phyloP scores from a whole-genome alignment of 2,797 vertebrate species.

The Rhabdophis nuchalis region DNA sequence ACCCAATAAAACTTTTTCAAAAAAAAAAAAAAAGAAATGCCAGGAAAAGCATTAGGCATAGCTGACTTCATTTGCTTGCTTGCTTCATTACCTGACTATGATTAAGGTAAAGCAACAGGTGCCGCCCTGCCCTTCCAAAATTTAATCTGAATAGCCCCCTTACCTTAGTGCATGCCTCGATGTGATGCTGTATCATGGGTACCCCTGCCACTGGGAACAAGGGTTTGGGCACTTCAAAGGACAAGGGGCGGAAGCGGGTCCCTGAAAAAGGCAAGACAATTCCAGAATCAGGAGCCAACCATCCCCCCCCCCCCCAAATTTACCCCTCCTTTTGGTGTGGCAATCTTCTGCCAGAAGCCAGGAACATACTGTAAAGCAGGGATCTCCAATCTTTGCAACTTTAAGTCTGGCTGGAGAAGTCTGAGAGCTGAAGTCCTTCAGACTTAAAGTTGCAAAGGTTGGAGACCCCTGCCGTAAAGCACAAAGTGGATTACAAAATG shows the following conservation, averaged over 20 bases:
- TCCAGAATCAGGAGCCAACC: not conserved
- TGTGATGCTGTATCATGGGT: slow-evolving; percentile 96
- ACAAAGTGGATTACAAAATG: not conserved
- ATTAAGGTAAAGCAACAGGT: not conserved
- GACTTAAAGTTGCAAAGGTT: no score
- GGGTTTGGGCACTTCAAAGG: slow-evolving; percentile 96
- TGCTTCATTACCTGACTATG: not conserved
- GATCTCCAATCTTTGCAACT: no score
- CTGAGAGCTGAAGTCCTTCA: no score
- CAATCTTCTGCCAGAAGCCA: not conserved
- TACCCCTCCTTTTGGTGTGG: not conserved
- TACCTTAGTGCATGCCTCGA: slow-evolving; percentile 93
- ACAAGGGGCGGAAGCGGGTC: slow-evolving; percentile 92
- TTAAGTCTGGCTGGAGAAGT: no score
- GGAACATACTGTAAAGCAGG: not conserved
- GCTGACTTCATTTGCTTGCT: not conserved
- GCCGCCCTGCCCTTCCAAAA: not conserved
- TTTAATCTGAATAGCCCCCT: not conserved
- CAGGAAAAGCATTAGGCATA: not conserved
- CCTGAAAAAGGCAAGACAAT: slow-evolving; percentile 68
- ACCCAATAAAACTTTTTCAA: no score
- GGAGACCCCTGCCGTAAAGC: no score
- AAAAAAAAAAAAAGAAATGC: no score
- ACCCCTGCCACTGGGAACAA: slow-evolving; percentile 95
- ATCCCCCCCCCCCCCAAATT: accelerated